A percentile compares a stretch with the other conserved stretches of the same genome.
phyloP scores from a whole-genome alignment of 1,140 invertebrate species.

The Wasmannia auropunctata region DNA sequence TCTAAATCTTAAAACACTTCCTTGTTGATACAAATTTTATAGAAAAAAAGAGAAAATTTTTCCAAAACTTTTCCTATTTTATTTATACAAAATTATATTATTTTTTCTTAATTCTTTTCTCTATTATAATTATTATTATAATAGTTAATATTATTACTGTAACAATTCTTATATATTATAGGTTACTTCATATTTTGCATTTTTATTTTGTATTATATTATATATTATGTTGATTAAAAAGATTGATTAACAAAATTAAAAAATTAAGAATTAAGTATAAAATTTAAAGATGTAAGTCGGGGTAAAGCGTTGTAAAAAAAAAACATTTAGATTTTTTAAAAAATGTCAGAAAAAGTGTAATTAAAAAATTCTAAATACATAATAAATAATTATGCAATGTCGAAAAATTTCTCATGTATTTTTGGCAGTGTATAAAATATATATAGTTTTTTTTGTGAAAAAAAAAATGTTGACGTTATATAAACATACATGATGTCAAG shows the following conservation, averaged over 20 bases:
- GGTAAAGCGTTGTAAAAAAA: not conserved
- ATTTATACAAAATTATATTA: not conserved
- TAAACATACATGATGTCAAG: not conserved
- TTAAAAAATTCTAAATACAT: not conserved
- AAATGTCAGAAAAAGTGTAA: not conserved
- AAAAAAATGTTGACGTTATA: not conserved
- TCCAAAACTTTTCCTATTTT: not conserved
- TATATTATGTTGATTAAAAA: not conserved
- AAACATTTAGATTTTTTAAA: not conserved
- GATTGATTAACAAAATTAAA: conserved; percentile 6
- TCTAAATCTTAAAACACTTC: conserved; percentile 1
- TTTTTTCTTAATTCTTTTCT: not conserved
- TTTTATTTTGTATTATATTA: not conserved
- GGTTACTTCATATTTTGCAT: not conserved
- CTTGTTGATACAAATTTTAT: not conserved
- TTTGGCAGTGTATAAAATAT: not conserved
- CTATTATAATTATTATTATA: conserved; percentile 6
- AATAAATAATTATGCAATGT: not conserved
- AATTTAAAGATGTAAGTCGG: not conserved
- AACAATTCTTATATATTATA: not conserved
- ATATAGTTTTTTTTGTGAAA: not conserved
- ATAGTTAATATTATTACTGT: not conserved
- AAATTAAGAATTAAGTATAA: not conserved
- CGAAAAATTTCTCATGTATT: not conserved
- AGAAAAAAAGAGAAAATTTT: not conserved